phyloP scores from a whole-genome alignment of 2,888 invertebrate species.

The Polyommatus icarus region DNA sequence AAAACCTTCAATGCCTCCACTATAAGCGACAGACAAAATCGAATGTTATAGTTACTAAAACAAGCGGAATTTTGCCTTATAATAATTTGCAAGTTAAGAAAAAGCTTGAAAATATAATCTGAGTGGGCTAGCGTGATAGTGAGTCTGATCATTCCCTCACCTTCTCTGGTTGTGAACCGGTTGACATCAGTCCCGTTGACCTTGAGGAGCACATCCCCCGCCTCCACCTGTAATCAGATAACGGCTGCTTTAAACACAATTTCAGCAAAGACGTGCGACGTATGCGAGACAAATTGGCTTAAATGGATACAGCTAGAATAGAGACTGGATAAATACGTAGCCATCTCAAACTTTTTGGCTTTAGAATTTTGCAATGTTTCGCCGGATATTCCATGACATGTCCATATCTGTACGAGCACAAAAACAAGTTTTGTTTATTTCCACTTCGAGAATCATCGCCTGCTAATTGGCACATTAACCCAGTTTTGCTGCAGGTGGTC shows the following conservation, averaged over 20 bases:
- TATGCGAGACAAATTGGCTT: constrained; percentile 4
- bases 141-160: constrained; percentile 80
- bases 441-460: constrained; percentile 6
- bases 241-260: constrained; percentile 36
- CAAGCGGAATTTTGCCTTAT: too few relatives aligned
- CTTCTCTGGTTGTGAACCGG: constrained; percentile 95
- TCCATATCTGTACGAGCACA: background rate
- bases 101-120: background rate
- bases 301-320: background rate
- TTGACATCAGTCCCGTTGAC: constrained; percentile 96
- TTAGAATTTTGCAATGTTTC: background rate
- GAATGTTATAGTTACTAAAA: too few relatives aligned
- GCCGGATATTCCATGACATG: background rate
- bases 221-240: constrained; percentile 89
- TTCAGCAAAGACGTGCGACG: background rate
- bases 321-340: background rate
- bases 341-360: background rate
- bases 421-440: background rate
- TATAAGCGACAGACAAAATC: too few relatives aligned
- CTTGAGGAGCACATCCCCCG: constrained; percentile 95
- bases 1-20: too few relatives aligned
- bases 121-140: constrained; percentile 49
- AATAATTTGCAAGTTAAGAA: too few relatives aligned
- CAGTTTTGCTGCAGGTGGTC: constrained; percentile 3
- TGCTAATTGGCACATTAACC: background rate